Evolutionary conservation across 1,140 invertebrate species (phyloP).

Genomic region (Brachionus paranguensis): DNA sequence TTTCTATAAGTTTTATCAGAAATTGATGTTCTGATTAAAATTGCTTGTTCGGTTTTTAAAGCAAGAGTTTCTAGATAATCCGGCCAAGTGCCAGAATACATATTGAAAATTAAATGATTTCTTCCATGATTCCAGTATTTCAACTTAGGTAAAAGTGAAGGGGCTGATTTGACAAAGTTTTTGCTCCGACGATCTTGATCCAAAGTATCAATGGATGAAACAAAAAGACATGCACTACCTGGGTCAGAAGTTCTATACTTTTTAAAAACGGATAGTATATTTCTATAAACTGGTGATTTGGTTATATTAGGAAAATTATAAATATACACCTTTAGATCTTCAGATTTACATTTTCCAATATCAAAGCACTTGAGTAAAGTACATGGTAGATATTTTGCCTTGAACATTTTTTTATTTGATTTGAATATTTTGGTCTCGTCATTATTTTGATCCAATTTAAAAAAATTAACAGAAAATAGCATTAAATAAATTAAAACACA

Average conservation of each 20-base stretch:
- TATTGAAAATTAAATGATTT: conserved; percentile 96
- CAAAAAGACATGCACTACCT: conserved; percentile 83
- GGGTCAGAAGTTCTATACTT: conserved; percentile 83
- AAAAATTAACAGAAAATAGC: neutral
- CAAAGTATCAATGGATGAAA: conserved; percentile 86
- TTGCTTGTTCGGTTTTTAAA: conserved; percentile 87
- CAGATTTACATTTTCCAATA: neutral
- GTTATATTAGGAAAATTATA: neutral
- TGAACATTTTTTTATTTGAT: neutral
- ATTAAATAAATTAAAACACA: neutral
- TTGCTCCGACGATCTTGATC: conserved; percentile 65
- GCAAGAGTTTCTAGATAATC: conserved; percentile 86
- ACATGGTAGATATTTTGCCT: neutral
- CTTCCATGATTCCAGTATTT: conserved; percentile 85
- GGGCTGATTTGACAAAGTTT: conserved; percentile 81
- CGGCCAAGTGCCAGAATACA: conserved; percentile 99
- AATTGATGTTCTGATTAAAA: conserved; percentile 91
- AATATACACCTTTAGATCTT: neutral
- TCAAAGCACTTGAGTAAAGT: neutral
- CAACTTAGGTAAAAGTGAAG: conserved; percentile 67
- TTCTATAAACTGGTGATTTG: conserved; percentile 63
- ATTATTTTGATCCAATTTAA: neutral
- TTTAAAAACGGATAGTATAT: conserved; percentile 80
- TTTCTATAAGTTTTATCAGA: conserved; percentile 73
- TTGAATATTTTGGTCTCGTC: neutral